Base-by-base conservation (phyloP, 2,113 vertebrate genomes). In the Prionailurus viverrinus region DNA sequence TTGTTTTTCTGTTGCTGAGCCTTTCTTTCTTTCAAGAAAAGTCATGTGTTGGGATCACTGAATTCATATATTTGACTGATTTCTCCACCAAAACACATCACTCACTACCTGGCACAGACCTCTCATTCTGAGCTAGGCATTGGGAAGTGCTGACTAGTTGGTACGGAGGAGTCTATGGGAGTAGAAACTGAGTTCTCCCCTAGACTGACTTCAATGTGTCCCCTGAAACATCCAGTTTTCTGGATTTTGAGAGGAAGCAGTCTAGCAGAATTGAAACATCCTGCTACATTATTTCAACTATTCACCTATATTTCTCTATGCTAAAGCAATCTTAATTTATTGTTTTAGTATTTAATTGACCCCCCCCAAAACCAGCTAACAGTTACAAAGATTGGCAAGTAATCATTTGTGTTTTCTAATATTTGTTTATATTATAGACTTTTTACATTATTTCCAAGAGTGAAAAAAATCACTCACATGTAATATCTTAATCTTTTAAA, bases 401-500 rank as follows among this genome's bases (percentile, higher is more conserved):
- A 69, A 51, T 78, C 8, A 69, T 84, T 74, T 88, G 39, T 66
- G 69, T 89, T 92, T 84, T 68, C 51, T 88, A 81, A 11, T 68
- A 36, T 86, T 36, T 86, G 7, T 91, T 12, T 86, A 6, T 80
- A 55, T 23, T 73, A 33, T 7, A 73, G 39, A 65, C 25, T 55
- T 85, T 71, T 66, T 89, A 55, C 23, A 82, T 86, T 97, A 51
- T 97, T 96, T 94, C 58, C 61, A 48, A 55, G 89, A 88, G 8
- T 95, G 65, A 78, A 84, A 93, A 94, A 81, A 33, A 18, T 93
- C 19, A 51, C 61, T 83, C 27, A 6, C 31, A 55, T 83, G 81
- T 94, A 91, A 8, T 78, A 31, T 41, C 68, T 91, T 58, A 45
- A 41, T 86, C 33, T 83, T 97, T 96, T 63, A n/a, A 68, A 23